These are phyloP conservation scores for Trissoscelio sp. DNA, from an alignment of 2,888 invertebrate genomes.

Conservation along the genomic window DNA sequence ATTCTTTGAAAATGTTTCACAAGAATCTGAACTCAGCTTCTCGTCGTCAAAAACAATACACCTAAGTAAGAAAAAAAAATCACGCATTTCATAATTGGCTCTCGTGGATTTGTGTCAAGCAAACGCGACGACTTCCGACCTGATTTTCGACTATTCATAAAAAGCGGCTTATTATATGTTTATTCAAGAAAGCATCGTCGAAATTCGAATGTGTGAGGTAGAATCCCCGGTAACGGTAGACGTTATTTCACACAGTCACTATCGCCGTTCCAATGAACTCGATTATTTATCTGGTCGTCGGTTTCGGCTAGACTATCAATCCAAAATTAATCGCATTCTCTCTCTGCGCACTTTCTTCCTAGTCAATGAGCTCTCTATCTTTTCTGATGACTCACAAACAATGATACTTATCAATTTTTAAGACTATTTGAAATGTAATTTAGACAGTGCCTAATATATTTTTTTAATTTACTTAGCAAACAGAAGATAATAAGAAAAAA, in stretches of 20 bases:
- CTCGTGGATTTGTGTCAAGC: slow-evolving; percentile 34
- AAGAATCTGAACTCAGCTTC: background rate
- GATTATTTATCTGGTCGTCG: slow-evolving; percentile 57
- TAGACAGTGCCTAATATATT: too few relatives aligned
- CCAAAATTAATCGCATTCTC: slow-evolving; percentile 23
- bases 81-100: slow-evolving; percentile 38
- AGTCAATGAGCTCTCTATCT: background rate
- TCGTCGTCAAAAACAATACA: slow-evolving; percentile 16
- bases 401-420: slow-evolving; percentile 45
- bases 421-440: too few relatives aligned
- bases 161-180: slow-evolving; percentile 48
- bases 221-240: slow-evolving; percentile 50
- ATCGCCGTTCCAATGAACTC: slow-evolving; percentile 48
- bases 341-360: slow-evolving; percentile 17
- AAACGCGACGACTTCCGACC: slow-evolving; percentile 48
- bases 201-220: slow-evolving; percentile 39
- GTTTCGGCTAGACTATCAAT: slow-evolving; percentile 53
- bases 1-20: too few relatives aligned
- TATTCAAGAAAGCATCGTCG: slow-evolving; percentile 42
- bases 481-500: slow-evolving; percentile 24
- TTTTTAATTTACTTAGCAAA: slow-evolving; percentile 30
- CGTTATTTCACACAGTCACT: slow-evolving; percentile 47
- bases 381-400: slow-evolving; percentile 44
- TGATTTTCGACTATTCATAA: slow-evolving; percentile 47
- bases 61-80: slow-evolving; percentile 20